phyloP scores from a whole-genome alignment of 2,888 invertebrate species.

The Lissonota sp. region DNA sequence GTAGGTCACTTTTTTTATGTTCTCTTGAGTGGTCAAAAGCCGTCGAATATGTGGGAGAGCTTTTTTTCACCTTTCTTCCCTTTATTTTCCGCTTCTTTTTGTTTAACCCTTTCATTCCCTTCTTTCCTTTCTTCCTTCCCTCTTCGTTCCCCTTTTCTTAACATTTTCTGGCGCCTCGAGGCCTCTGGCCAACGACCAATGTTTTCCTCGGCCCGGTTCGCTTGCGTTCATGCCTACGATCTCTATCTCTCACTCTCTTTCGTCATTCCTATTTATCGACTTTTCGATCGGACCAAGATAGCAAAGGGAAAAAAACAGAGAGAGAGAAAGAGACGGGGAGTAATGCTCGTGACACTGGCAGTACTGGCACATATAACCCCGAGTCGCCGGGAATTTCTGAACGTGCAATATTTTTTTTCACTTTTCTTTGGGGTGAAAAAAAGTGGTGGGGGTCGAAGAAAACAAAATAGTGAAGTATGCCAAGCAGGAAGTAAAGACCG shows the following conservation, averaged over 20 bases:
- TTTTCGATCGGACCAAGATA: constrained; percentile 36
- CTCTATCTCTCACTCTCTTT: constrained; percentile 2
- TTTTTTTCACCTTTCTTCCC: not conserved
- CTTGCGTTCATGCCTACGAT: not conserved
- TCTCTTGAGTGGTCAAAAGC: not conserved
- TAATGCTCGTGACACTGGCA: constrained; percentile 38
- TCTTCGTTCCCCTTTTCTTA: not conserved
- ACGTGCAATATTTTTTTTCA: not conserved
- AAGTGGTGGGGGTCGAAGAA: not conserved
- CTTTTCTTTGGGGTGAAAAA: no score
- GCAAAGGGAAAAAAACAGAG: not conserved
- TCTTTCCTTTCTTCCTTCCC: not conserved
- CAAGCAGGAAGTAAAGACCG: not conserved
- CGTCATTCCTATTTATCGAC: constrained; percentile 45
- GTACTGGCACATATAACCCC: constrained; percentile 36
- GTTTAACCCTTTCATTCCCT: not conserved
- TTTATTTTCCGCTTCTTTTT: not conserved
- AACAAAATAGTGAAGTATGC: not conserved
- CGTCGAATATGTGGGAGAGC: not conserved
- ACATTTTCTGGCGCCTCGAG: not conserved
- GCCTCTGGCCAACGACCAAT: constrained; percentile 1
- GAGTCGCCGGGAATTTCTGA: not conserved
- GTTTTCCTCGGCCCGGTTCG: constrained; percentile 7
- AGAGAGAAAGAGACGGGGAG: not conserved
- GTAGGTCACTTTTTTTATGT: not conserved